Evolutionary conservation across 2,113 vertebrate genomes (phyloP), one percentile per base, ranked within the genome.

Genomic region (Corydoras sp.): DNA sequence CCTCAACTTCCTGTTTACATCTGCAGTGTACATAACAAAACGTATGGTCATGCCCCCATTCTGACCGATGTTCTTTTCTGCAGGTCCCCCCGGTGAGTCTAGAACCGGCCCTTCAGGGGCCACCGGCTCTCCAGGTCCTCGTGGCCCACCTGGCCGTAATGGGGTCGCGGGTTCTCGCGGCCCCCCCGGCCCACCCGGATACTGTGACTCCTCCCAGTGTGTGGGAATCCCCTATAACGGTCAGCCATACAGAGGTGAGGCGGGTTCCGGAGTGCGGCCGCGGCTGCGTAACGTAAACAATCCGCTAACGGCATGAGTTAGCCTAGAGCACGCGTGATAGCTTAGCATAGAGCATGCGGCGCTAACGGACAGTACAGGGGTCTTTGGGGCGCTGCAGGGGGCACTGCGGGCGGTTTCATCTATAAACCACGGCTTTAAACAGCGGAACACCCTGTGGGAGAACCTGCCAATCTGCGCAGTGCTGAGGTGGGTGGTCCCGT

Each of bases 181-280:
- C 0, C 93, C 95, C 0, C 89, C 93, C 0, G 96, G 96, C 31
- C 90, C 93, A 65, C 82, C 95, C 29, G 97, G 97, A n/a, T 98
- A 98, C 81, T 99, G 97, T 49, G 97, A 99, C 83, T 98, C 97
- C 4, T 98, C 97, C 58, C 93, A 96, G 85, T 99, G 97, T 69
- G 92, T 95, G 15, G 96, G 97, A 65, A 97, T 98, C 77, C 93
- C 92, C 62, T 99, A 99, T 91, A 98, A 98, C 0, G 95, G 96
- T n/a, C 95, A 96, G 85, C 93, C 93, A 85, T 99, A 96, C 81
- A 87, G 86, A 92, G 95, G 97, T 98, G 91, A 1, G 93, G 87
- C 60, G 10, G 3, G 11, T 13, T 55, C 4, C 18, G 18, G 18
- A 24, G 18, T 24, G 18, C 18, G 18, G 18, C 18, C 18, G 18